A percentile compares a stretch with the other conserved stretches of the same genome.
Evolutionary conservation across 2,797 vertebrate genomes (phyloP).

Genomic region (Carapus acus): DNA sequence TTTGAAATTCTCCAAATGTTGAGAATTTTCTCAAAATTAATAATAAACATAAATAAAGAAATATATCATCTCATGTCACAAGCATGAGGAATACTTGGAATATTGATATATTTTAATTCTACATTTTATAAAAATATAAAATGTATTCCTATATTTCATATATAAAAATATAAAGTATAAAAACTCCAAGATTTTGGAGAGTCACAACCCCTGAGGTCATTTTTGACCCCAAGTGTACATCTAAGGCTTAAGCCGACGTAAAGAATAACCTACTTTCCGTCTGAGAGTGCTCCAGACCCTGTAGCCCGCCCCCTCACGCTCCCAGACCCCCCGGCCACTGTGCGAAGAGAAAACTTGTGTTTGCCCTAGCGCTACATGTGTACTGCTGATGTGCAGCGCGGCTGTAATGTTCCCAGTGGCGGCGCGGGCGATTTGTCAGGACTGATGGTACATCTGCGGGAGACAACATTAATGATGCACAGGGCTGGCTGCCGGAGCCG

Average conservation of each 20-base stretch:
- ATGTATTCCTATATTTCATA: no score
- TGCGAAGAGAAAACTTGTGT: slow-evolving; percentile 61
- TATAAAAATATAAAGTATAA: no score
- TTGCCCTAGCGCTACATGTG: slow-evolving; percentile 60
- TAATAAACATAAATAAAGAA: no score
- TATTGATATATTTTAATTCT: no score
- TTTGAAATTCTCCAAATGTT: no score
- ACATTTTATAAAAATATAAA: no score
- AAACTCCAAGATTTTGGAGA: no score
- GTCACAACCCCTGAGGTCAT: no score
- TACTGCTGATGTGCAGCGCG: slow-evolving; percentile 42
- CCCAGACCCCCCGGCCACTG: slow-evolving; percentile 6
- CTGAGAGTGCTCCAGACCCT: slow-evolving; percentile 51
- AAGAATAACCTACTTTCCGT: slow-evolving; percentile 48
- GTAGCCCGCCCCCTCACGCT: slow-evolving; percentile 36
- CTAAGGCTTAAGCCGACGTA: slow-evolving; percentile 62
- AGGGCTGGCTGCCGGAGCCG: slow-evolving; percentile 33
- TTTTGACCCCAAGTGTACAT: no score
- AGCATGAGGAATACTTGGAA: no score
- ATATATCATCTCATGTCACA: no score
- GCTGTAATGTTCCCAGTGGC: slow-evolving; percentile 52
- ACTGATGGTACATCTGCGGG: slow-evolving; percentile 52
- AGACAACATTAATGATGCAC: slow-evolving; percentile 57
- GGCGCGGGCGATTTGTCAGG: slow-evolving; percentile 57
- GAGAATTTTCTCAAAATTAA: no score